These are phyloP conservation scores for Ornithoptera alexandrae DNA, from an alignment of 2,888 invertebrate genomes.

Conservation along the genomic window DNA sequence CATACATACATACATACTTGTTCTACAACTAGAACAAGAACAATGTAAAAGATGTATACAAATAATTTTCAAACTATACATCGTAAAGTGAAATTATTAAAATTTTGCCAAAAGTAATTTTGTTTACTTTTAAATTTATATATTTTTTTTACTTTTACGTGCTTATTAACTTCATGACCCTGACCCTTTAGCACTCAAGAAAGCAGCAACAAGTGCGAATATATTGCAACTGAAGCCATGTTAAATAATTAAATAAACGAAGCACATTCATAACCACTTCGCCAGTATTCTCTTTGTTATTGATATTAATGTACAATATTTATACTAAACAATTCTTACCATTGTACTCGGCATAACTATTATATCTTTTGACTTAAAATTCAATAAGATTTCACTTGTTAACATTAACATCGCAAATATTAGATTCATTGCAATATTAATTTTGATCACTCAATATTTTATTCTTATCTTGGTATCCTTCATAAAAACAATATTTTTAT, in stretches of 20 bases:
- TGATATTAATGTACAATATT: not conserved
- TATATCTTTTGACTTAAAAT: too few species aligned
- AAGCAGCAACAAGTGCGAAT: slow-evolving; percentile 1
- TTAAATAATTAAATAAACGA: slow-evolving; percentile 19
- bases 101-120: not conserved
- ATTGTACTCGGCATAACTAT: not conserved
- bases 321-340: not conserved
- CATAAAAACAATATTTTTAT: too few species aligned
- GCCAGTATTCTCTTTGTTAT: not conserved
- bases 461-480: too few species aligned
- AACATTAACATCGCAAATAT: too few species aligned
- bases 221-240: slow-evolving; percentile 15
- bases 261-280: slow-evolving; percentile 7
- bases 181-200: slow-evolving; percentile 9
- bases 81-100: too few species aligned
- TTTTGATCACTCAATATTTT: too few species aligned
- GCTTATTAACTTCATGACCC: not conserved
- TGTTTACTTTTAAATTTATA: not conserved
- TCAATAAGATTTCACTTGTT: too few species aligned
- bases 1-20: too few species aligned
- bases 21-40: too few species aligned
- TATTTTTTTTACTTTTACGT: not conserved
- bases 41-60: too few species aligned
- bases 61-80: too few species aligned
- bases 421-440: too few species aligned